Evolutionary conservation across 2,797 vertebrate species (phyloP).

Genomic region (Myioborus melanocephalus): DNA sequence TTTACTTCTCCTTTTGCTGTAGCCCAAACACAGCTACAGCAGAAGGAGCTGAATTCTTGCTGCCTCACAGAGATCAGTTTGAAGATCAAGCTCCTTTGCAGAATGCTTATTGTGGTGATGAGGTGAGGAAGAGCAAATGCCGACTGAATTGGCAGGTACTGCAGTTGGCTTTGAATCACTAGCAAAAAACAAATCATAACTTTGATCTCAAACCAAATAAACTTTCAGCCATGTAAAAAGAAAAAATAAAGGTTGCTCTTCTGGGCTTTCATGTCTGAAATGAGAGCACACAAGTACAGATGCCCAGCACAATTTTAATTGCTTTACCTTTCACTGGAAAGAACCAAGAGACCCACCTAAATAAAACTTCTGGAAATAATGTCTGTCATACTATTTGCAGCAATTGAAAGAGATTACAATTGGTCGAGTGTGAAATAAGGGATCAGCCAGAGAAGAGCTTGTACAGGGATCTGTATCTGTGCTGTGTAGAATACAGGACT

Average conservation of each 20-base stretch:
- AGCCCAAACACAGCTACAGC: neutral
- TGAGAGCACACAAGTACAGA: neutral
- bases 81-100: neutral
- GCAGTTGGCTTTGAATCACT: neutral
- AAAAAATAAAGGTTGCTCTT: neutral
- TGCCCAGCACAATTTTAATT: neutral
- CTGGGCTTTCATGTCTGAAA: neutral
- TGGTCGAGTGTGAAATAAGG: neutral
- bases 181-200: neutral
- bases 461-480: neutral
- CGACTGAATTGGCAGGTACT: neutral
- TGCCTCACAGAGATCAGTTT: neutral
- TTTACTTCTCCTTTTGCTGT: neutral
- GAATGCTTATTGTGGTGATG: neutral
- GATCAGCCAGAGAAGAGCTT: neutral
- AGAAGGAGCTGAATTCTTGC: neutral
- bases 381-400: neutral
- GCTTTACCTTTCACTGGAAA: neutral
- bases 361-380: neutral
- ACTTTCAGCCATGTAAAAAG: neutral
- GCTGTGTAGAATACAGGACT: neutral
- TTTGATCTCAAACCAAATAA: neutral
- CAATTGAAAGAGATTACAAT: neutral
- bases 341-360: neutral
- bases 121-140: neutral